Evolutionary conservation across 1,140 invertebrate genomes (phyloP).

Genomic region (Aphelenchoides fujianensis): DNA sequence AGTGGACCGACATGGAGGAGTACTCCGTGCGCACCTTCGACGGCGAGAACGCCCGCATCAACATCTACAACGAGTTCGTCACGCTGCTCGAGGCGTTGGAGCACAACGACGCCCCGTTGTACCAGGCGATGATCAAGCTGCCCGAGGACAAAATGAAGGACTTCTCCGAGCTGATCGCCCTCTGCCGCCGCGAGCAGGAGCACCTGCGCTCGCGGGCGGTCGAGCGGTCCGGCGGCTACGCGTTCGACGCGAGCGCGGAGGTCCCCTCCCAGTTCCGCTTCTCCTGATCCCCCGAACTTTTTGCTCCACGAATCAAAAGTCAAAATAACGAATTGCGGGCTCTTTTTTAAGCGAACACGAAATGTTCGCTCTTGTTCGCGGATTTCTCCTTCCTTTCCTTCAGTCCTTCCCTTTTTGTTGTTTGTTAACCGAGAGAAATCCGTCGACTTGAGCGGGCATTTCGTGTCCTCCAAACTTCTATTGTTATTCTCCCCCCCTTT

Average conservation of each 20-base stretch:
- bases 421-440: not conserved
- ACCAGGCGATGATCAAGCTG: slow-evolving; percentile 20
- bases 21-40: slow-evolving; percentile 46
- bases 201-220: slow-evolving; percentile 34
- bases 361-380: no score
- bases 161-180: slow-evolving; percentile 32
- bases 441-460: no score
- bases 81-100: not conserved
- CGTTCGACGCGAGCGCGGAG: slow-evolving; percentile 32
- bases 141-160: slow-evolving; percentile 33
- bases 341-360: not conserved
- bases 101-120: slow-evolving; percentile 21
- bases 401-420: not conserved
- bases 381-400: not conserved
- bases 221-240: slow-evolving; percentile 34
- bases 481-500: no score
- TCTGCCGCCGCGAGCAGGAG: slow-evolving; percentile 41
- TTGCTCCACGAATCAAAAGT: not conserved
- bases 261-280: slow-evolving; percentile 38
- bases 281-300: no score
- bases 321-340: no score
- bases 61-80: slow-evolving; percentile 16
- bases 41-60: slow-evolving; percentile 23
- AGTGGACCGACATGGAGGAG: slow-evolving; percentile 44
- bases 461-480: no score